Percentiles rank a stretch among this genome's conserved stretches.
These are phyloP conservation scores for Scaptomyza reducta DNA, from an alignment of 2,888 invertebrate species.

Conservation along the genomic window DNA sequence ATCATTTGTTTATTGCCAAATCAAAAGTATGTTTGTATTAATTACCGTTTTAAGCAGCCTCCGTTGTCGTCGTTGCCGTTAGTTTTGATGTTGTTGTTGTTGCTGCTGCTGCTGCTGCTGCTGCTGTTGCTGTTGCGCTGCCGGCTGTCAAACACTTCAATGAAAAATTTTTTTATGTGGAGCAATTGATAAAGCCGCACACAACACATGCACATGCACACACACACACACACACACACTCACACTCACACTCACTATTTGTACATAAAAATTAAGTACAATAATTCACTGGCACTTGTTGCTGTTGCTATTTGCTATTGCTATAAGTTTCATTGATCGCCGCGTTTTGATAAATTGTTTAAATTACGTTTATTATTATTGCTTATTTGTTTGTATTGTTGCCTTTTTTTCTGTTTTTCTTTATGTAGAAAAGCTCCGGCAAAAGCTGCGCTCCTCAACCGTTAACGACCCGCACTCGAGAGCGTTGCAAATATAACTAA, in stretches of 20 bases:
- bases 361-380: constrained; percentile 71
- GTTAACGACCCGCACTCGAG: constrained; percentile 69
- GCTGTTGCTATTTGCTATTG: constrained; percentile 30
- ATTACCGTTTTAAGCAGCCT: constrained; percentile 76
- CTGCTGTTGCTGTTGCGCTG: constrained; percentile 23
- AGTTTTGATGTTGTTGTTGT: constrained; percentile 38
- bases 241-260: constrained; percentile 46
- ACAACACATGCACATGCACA: constrained; percentile 28
- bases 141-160: constrained; percentile 74
- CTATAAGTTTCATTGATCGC: constrained; percentile 73
- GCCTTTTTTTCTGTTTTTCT: constrained; percentile 14
- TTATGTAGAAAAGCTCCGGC: constrained; percentile 37
- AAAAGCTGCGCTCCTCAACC: constrained; percentile 50
- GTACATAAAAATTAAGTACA: constrained; percentile 78
- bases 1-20: constrained; percentile 78
- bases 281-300: constrained; percentile 78
- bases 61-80: constrained; percentile 28
- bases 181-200: constrained; percentile 76
- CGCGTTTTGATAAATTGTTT: constrained; percentile 79
- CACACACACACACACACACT: constrained; percentile 21
- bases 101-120: constrained; percentile 5
- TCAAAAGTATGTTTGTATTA: constrained; percentile 75
- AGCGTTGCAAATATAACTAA: constrained; percentile 76
- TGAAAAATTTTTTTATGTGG: constrained; percentile 70
- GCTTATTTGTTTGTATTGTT: constrained; percentile 45